These are phyloP conservation scores for Imbricaverruca yamaguchii DNA, from an alignment of 2,888 invertebrate species.

Conservation along the genomic window DNA sequence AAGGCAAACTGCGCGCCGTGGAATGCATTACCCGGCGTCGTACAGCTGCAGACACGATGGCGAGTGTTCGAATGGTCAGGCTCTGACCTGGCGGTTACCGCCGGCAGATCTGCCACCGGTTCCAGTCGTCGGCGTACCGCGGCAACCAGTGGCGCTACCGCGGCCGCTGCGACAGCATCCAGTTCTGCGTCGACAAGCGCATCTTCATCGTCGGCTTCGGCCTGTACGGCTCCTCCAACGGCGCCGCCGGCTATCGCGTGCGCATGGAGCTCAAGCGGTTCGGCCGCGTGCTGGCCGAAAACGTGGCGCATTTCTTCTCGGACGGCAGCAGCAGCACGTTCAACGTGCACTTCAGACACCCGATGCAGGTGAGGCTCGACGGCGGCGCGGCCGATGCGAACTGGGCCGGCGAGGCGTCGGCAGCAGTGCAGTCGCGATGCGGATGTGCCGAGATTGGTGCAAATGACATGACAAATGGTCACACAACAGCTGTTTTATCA, in stretches of 20 bases:
- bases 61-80: no score
- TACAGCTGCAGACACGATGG: no score
- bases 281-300: constrained; percentile 73
- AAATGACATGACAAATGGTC: no score
- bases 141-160: constrained; percentile 97
- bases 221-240: constrained; percentile 90
- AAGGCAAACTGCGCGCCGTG: no score
- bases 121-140: constrained; percentile 91
- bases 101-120: constrained; percentile 81
- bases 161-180: constrained; percentile 92
- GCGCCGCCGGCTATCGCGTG: constrained; percentile 88
- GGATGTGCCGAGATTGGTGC: neutral
- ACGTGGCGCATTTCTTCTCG: constrained; percentile 87
- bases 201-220: constrained; percentile 95
- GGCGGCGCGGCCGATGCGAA: no score
- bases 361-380: constrained; percentile 47
- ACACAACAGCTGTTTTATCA: no score
- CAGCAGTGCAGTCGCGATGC: neutral
- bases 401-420: no score
- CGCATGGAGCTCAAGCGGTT: constrained; percentile 87
- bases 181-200: constrained; percentile 89
- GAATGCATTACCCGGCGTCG: no score
- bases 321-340: constrained; percentile 95
- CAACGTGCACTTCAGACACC: constrained; percentile 72
- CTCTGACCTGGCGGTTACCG: neutral